Percentiles rank a stretch among this genome's conserved stretches.
These are phyloP conservation scores for Noctua janthina DNA, from an alignment of 2,888 invertebrate species.

Conservation along the genomic window DNA sequence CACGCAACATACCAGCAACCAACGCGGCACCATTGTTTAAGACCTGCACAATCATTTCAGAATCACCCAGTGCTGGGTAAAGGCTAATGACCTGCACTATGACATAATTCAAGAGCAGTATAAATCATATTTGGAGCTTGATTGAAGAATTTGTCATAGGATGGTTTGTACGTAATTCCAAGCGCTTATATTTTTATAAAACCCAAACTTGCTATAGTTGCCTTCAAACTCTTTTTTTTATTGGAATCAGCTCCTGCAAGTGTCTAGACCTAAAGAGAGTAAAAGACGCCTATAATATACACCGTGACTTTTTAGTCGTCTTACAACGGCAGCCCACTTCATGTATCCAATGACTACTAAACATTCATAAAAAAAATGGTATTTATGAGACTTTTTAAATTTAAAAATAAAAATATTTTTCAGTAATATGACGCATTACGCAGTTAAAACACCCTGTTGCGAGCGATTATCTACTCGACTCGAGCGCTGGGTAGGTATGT, in stretches of 20 bases:
- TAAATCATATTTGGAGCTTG: not conserved
- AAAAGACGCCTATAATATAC: not conserved
- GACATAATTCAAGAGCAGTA: not conserved
- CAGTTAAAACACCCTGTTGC: no score
- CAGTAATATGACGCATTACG: no score
- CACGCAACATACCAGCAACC: slow-evolving; percentile 89
- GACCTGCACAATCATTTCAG: slow-evolving; percentile 67
- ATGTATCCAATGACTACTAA: no score
- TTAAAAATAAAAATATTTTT: no score
- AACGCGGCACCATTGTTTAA: slow-evolving; percentile 88
- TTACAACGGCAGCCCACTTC: no score
- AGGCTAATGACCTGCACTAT: not conserved
- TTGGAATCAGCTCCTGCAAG: not conserved
- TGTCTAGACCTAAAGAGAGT: not conserved
- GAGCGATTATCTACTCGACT: no score
- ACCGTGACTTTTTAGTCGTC: no score
- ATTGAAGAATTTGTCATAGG: not conserved
- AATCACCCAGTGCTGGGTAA: not conserved
- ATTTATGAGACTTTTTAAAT: no score
- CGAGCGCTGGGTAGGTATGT: no score
- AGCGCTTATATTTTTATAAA: not conserved
- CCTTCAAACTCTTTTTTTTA: not conserved
- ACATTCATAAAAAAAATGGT: no score
- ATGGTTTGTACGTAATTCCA: not conserved
- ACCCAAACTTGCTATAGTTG: not conserved